A percentile compares a stretch with the other conserved stretches of the same genome.
These are phyloP conservation scores for Thereva nobilitata DNA, from an alignment of 2,888 invertebrate species.

Conservation along the genomic window DNA sequence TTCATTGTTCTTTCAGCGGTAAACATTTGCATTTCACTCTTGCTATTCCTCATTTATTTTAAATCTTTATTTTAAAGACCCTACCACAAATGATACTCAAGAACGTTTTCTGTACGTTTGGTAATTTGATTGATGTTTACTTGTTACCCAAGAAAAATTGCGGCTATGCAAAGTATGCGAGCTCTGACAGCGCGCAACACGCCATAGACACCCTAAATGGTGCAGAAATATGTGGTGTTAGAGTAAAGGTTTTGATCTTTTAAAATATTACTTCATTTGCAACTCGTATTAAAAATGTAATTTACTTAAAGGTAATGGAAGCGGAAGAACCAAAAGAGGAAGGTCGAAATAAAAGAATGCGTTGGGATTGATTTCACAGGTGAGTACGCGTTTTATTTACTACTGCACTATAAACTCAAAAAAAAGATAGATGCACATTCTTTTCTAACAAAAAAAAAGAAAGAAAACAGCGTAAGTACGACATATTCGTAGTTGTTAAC, in stretches of 20 bases:
- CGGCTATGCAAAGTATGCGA: slow-evolving; percentile 88
- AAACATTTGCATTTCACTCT: slow-evolving; percentile 34
- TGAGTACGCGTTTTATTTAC: background rate
- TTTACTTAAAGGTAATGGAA: slow-evolving; percentile 72
- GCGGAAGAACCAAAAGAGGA: slow-evolving; percentile 70
- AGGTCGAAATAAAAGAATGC: slow-evolving; percentile 22
- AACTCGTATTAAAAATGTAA: background rate
- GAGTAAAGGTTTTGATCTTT: slow-evolving; percentile 61
- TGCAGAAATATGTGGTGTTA: slow-evolving; percentile 82
- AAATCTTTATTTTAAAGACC: slow-evolving; percentile 55
- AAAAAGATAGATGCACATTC: too few species aligned
- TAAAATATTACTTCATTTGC: background rate
- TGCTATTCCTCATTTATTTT: background rate
- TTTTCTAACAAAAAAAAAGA: too few species aligned
- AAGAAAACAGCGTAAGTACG: too few species aligned
- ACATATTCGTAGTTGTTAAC: too few species aligned
- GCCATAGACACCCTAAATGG: slow-evolving; percentile 70
- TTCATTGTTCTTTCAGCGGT: slow-evolving; percentile 63
- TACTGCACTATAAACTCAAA: too few species aligned
- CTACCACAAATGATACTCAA: slow-evolving; percentile 80
- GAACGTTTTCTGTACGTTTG: slow-evolving; percentile 90
- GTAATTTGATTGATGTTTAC: slow-evolving; percentile 86
- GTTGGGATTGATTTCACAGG: slow-evolving; percentile 15
- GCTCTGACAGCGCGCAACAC: slow-evolving; percentile 67
- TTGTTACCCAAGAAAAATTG: slow-evolving; percentile 87